These are phyloP conservation scores for Suncus etruscus DNA, from an alignment of 2,113 vertebrate species.

Conservation along the genomic window DNA sequence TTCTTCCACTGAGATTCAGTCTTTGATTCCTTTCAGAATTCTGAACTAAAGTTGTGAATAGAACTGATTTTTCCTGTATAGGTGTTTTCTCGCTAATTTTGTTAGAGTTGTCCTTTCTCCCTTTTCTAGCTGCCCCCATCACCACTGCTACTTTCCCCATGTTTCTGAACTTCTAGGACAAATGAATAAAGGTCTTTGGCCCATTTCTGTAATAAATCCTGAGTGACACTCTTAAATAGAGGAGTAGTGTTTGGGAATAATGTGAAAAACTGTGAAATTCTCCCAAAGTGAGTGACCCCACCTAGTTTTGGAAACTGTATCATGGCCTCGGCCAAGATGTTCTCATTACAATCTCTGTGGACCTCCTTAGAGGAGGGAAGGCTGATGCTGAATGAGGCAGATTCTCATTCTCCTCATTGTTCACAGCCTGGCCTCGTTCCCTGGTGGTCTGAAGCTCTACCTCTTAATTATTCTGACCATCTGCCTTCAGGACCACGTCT, in stretches of 20 bases:
- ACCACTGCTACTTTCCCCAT: neutral
- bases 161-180: conserved; percentile 19
- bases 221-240: conserved; percentile 69
- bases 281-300: conserved; percentile 66
- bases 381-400: conserved; percentile 58
- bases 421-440: neutral
- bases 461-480: neutral
- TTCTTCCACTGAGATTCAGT: conserved; percentile 17
- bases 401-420: conserved; percentile 46
- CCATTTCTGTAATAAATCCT: conserved; percentile 61
- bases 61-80: conserved; percentile 16
- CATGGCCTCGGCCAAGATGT: conserved; percentile 66
- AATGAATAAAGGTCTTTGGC: conserved; percentile 49
- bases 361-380: conserved; percentile 61
- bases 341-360: conserved; percentile 72
- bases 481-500: neutral
- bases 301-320: conserved; percentile 74
- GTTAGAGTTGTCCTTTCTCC: neutral
- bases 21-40: conserved; percentile 43
- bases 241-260: conserved; percentile 58
- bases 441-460: conserved; percentile 10
- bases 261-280: conserved; percentile 68
- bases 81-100: neutral
- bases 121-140: neutral
- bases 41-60: conserved; percentile 45